phyloP scores from a whole-genome alignment of 2,113 vertebrate genomes.

The Speoplatyrhinus poulsoni region DNA sequence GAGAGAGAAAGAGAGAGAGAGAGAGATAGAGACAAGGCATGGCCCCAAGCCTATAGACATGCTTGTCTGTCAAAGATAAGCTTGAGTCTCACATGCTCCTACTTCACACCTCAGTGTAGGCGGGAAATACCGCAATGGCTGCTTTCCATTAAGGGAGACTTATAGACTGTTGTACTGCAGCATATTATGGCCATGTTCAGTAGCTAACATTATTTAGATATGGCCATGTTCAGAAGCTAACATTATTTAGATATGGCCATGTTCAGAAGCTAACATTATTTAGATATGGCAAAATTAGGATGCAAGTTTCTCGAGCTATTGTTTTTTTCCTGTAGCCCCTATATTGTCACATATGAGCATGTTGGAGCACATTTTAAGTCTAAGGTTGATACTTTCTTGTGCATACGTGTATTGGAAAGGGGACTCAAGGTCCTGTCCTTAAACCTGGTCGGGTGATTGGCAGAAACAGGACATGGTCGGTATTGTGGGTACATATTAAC shows the following conservation, averaged over 20 bases:
- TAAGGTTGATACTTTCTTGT: not conserved
- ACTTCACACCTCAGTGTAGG: slow-evolving; percentile 18
- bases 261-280: not conserved
- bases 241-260: not conserved
- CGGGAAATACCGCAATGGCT: slow-evolving; percentile 4
- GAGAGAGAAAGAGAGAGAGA: not conserved
- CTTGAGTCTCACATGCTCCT: slow-evolving; percentile 49
- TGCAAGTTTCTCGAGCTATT: not conserved
- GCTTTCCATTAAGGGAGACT: not conserved
- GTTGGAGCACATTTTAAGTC: not conserved
- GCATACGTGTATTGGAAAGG: slow-evolving; percentile 17
- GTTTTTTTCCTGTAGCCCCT: slow-evolving; percentile 17
- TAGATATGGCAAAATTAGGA: not conserved
- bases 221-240: too few species aligned
- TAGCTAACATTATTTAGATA: not conserved
- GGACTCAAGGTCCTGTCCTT: slow-evolving; percentile 34
- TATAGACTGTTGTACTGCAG: too few species aligned
- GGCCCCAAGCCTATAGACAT: slow-evolving; percentile 36
- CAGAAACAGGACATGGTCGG: slow-evolving; percentile 19
- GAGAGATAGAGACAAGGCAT: not conserved
- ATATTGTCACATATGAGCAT: slow-evolving; percentile 33
- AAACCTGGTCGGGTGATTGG: slow-evolving; percentile 52
- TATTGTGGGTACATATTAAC: not conserved
- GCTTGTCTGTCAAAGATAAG: slow-evolving; percentile 44
- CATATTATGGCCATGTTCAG: too few species aligned